Conservation (phyloP, 2,797 vertebrate genomes). For the Lutjanus campechanus region DNA sequence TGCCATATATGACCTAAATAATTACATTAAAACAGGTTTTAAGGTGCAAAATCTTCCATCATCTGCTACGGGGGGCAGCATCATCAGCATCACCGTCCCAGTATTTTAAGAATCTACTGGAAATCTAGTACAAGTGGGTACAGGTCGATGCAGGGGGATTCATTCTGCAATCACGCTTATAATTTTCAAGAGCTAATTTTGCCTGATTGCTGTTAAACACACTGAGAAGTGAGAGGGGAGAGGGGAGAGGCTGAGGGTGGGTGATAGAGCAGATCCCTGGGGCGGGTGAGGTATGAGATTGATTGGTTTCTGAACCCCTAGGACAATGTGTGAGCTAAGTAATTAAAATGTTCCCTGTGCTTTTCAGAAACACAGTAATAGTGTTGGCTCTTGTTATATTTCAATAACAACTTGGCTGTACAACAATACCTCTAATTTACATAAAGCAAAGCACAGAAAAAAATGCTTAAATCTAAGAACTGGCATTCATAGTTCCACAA, state of each 20-base stretch:
- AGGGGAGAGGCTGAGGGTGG: constrained; percentile 28
- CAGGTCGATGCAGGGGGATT: constrained; percentile 6
- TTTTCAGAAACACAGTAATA: constrained; percentile 27
- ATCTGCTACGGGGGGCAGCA: no score
- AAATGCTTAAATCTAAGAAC: background rate
- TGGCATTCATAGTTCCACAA: background rate
- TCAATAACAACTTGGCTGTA: background rate
- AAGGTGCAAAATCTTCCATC: no score
- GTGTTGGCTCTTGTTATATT: constrained; percentile 7
- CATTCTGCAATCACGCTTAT: constrained; percentile 36
- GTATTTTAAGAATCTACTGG: constrained; percentile 1
- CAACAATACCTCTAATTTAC: constrained; percentile 14
- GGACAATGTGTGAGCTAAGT: constrained; percentile 16
- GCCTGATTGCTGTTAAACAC: constrained; percentile 58
- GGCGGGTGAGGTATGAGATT: constrained; percentile 44
- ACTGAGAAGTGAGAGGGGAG: constrained; percentile 29
- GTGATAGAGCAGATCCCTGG: constrained; percentile 49
- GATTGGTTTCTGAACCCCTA: constrained; percentile 46
- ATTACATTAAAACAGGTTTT: background rate
- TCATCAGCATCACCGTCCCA: background rate
- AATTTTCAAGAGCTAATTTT: constrained; percentile 39
- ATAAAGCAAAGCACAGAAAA: background rate
- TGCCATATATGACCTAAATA: background rate
- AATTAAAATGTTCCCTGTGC: constrained; percentile 38
- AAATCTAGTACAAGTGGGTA: constrained; percentile 17